Evolutionary conservation across 2,888 invertebrate genomes (phyloP).

Genomic region (Mimachlamys varia): DNA sequence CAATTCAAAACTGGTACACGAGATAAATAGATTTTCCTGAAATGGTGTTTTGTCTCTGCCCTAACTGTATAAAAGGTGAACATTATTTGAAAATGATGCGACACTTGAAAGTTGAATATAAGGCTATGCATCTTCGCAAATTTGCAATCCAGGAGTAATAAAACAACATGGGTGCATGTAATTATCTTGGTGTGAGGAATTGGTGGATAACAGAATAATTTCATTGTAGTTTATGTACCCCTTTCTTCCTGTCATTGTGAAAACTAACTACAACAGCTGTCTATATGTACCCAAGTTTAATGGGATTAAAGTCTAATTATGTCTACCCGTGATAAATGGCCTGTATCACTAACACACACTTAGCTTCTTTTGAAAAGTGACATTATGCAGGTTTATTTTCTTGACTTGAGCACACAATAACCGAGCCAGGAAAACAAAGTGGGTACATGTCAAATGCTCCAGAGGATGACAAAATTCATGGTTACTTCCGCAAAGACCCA

Average conservation of each 20-base stretch:
- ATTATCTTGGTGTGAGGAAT: slow-evolving; percentile 13
- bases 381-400: slow-evolving; percentile 33
- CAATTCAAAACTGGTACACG: slow-evolving; percentile 21
- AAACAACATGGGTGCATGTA: slow-evolving; percentile 22
- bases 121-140: slow-evolving; percentile 11
- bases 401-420: neutral
- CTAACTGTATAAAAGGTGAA: slow-evolving; percentile 22
- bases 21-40: slow-evolving; percentile 34
- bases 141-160: neutral
- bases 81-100: slow-evolving; percentile 36
- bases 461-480: neutral
- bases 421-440: neutral
- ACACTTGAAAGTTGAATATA: slow-evolving; percentile 26
- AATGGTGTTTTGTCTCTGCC: slow-evolving; percentile 25
- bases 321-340: slow-evolving; percentile 19
- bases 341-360: slow-evolving; percentile 18
- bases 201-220: slow-evolving; percentile 31
- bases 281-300: slow-evolving; percentile 31
- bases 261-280: slow-evolving; percentile 34
- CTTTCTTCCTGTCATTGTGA: slow-evolving; percentile 7
- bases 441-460: neutral
- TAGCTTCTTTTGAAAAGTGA: slow-evolving; percentile 15
- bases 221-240: slow-evolving; percentile 22
- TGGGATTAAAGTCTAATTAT: slow-evolving; percentile 9
- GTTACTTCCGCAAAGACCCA: neutral